These are phyloP conservation scores for Poecile montanus DNA, from an alignment of 2,797 vertebrate genomes.

Conservation along the genomic window DNA sequence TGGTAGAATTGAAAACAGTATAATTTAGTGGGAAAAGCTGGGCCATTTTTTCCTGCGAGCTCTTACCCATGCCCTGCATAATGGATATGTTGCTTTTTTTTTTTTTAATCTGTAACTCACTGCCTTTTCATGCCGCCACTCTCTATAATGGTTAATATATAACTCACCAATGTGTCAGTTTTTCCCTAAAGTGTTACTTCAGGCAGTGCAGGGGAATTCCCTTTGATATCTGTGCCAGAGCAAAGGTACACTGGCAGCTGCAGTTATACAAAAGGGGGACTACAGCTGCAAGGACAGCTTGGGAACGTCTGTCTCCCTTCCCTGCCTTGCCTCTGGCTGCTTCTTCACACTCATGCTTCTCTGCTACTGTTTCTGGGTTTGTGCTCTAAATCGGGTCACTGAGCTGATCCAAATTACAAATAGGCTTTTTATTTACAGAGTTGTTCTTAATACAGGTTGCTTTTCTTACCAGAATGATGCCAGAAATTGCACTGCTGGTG, in stretches of 20 bases:
- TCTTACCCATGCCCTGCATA: neutral
- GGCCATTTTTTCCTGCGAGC: neutral
- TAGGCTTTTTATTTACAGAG: neutral
- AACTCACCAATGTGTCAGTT: neutral
- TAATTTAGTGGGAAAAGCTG: neutral
- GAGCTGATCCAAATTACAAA: neutral
- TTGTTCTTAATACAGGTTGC: neutral
- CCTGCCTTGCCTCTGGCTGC: neutral
- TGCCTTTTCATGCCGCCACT: neutral
- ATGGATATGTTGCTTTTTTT: neutral
- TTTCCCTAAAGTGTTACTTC: slow-evolving; percentile 20
- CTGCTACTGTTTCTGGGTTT: neutral
- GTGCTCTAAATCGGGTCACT: neutral
- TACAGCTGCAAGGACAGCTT: neutral
- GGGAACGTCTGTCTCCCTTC: neutral
- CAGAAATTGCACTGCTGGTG: neutral
- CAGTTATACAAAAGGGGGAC: neutral
- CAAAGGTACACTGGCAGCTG: neutral
- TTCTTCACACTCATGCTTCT: neutral
- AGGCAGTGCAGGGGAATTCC: slow-evolving; percentile 8
- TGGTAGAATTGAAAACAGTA: neutral
- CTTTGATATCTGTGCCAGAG: neutral
- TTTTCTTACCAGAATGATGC: neutral
- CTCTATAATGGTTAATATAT: neutral
- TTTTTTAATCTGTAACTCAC: neutral